Evolutionary conservation across 2,113 vertebrate species (phyloP).

Genomic region (Thermophis baileyi): DNA sequence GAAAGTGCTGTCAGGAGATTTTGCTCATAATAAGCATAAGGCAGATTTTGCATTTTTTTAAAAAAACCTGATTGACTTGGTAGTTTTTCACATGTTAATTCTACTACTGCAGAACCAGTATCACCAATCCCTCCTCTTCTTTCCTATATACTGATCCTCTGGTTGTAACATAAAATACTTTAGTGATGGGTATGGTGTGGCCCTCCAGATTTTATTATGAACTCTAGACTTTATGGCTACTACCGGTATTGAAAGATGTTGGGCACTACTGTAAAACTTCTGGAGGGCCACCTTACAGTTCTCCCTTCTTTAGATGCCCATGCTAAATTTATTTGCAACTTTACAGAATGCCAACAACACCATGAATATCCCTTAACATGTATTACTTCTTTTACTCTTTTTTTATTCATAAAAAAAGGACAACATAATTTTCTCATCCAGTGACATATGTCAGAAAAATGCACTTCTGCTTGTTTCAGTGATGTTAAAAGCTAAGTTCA

Average conservation of each 20-base stretch:
- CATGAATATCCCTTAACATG: background rate
- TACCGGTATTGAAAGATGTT: background rate
- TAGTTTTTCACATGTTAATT: background rate
- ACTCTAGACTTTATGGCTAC: background rate
- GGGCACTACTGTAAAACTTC: background rate
- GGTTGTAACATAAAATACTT: background rate
- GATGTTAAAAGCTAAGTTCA: background rate
- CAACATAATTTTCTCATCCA: background rate
- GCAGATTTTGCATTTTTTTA: background rate
- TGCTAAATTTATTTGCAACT: background rate
- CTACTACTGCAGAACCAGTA: background rate
- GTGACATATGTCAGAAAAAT: background rate
- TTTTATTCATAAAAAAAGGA: too few species aligned
- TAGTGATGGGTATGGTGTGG: background rate
- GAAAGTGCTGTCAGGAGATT: background rate
- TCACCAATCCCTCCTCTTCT: accelerated
- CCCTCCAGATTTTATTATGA: background rate
- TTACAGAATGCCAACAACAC: background rate
- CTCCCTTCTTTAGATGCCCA: background rate
- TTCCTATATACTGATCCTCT: accelerated
- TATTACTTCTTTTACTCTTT: background rate
- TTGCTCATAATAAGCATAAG: background rate
- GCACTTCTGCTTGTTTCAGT: background rate
- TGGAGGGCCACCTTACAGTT: background rate
- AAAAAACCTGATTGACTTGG: background rate